Evolutionary conservation across 2,113 vertebrate genomes (phyloP), one percentile per base, ranked within the genome.

Genomic region (Scartelaos histophorus): DNA sequence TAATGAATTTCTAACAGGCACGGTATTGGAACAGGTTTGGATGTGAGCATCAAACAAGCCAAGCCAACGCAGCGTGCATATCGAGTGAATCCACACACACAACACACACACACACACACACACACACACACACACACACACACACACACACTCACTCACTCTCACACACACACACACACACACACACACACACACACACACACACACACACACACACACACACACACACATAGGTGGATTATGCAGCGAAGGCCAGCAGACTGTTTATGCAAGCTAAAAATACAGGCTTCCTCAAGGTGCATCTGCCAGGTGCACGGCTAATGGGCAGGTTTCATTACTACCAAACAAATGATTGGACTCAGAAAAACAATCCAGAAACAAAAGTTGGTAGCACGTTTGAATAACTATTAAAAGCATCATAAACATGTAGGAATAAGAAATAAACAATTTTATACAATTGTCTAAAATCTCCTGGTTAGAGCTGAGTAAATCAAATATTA

Each of bases 1-100:
- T 93, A 93, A 94, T 93, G 90, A 90, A 91, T 93, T 91, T 90
- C 87, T 88, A 89, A 91, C 84, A 87, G 89, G 84, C 87, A 68
- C 82, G 74, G 79, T 83, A 75, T 84, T 89, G 87, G 79, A 88
- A 84, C 88, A 88, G 84, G 89, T 89, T 86, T 85, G 79, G 83
- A 85, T 86, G 66, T 68, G 80, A 84, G 80, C 85, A 87, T 90
- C 89, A 92, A 87, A 87, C 87, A 85, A 74, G 77, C 69, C 80
- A 74, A 62, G 58, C 35, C 19, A 87, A 74, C 80, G 78, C 76
- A 69, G 66, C 61, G 43, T 70, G 71, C 79, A 78, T 67, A 78
- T 80, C 25, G 71, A 73, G 56, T 15, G 34, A 68, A 54, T 65
- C 65, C 67, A 66, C 65, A 69, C 60, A 66, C 58, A 70, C 25